Conservation (phyloP, 1,140 invertebrate species). For the Drosophila repleta region DNA sequence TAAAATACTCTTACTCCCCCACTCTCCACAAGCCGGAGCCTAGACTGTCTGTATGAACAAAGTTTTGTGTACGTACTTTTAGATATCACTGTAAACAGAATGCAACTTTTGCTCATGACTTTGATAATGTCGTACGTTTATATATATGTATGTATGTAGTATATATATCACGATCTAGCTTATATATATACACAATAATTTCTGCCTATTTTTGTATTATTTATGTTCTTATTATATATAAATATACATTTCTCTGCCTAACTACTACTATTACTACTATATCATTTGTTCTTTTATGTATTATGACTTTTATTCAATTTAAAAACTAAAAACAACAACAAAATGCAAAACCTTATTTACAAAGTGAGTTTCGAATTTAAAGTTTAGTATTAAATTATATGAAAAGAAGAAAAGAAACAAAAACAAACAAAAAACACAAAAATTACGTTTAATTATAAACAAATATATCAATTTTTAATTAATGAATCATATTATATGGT, state of each 20-base stretch:
- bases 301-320: conserved; percentile 46
- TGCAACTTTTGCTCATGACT: conserved; percentile 77
- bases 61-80: conserved; percentile 70
- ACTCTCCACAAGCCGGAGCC: conserved; percentile 30
- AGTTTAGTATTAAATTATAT: conserved; percentile 70
- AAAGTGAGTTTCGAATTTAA: conserved; percentile 81
- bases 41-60: conserved; percentile 65
- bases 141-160: conserved; percentile 27
- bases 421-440: conserved; percentile 43
- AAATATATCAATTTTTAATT: conserved; percentile 79
- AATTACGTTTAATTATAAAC: conserved; percentile 63
- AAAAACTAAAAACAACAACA: conserved; percentile 38
- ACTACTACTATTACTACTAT: conserved; percentile 29
- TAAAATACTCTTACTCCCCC: conserved; percentile 1
- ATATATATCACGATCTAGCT: conserved; percentile 51
- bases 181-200: conserved; percentile 43
- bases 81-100: conserved; percentile 78
- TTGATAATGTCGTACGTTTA: conserved; percentile 44
- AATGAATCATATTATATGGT: conserved; percentile 72
- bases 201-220: conserved; percentile 69
- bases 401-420: conserved; percentile 24
- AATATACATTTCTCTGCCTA: conserved; percentile 54
- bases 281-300: conserved; percentile 43
- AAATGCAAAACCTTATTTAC: conserved; percentile 62
- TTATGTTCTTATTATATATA: conserved; percentile 44